Conservation (phyloP, 2,888 invertebrate genomes). For the Phorcus lineatus region DNA sequence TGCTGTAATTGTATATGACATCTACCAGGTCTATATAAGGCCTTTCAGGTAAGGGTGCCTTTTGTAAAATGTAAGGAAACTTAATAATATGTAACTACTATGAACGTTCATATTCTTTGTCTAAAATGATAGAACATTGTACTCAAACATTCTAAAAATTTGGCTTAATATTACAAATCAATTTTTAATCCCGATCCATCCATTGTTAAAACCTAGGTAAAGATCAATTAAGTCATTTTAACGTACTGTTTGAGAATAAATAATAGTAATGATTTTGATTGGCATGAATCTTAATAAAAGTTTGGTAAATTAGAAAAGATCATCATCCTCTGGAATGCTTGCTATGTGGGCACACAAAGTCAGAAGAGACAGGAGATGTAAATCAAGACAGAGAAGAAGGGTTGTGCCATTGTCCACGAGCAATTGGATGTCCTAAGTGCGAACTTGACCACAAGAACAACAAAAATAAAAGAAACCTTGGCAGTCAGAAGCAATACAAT, state of each 20-base stretch:
- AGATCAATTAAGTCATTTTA: too few relatives aligned
- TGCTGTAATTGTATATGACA: constrained; percentile 73
- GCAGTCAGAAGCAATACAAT: background rate
- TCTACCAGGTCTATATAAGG: constrained; percentile 71
- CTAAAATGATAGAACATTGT: too few relatives aligned
- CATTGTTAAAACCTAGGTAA: too few relatives aligned
- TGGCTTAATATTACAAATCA: too few relatives aligned
- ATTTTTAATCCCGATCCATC: too few relatives aligned
- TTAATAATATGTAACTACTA: too few relatives aligned
- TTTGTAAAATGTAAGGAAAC: too few relatives aligned
- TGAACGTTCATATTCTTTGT: too few relatives aligned
- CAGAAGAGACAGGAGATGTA: constrained; percentile 10
- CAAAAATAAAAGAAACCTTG: background rate
- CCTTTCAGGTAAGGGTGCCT: constrained; percentile 60
- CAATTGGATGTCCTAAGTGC: constrained; percentile 42
- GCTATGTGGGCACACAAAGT: constrained; percentile 30
- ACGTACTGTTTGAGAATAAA: too few relatives aligned
- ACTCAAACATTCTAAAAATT: too few relatives aligned
- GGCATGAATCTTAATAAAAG: too few relatives aligned
- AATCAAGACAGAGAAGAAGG: background rate
- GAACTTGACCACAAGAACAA: constrained; percentile 32
- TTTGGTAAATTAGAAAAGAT: background rate
- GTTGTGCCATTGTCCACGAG: constrained; percentile 40
- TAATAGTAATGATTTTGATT: too few relatives aligned
- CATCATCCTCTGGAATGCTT: constrained; percentile 18